Conservation (phyloP, 1,140 invertebrate genomes). For the Cardiocondyla obscurior region DNA sequence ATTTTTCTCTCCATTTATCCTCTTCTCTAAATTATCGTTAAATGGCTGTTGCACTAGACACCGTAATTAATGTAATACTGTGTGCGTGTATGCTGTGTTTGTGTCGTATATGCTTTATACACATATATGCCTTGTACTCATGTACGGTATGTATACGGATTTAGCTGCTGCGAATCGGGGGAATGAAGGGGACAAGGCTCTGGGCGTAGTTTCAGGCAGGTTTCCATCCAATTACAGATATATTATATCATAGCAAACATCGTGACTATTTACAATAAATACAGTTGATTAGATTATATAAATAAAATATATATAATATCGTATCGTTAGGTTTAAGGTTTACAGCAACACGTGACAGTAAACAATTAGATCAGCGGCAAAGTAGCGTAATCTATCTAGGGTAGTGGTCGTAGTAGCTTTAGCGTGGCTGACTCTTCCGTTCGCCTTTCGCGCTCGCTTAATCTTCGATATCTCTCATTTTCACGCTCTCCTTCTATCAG, state of each 20-base stretch:
- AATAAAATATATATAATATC: slow-evolving; percentile 80
- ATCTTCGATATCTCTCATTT: slow-evolving; percentile 35
- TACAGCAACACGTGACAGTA: slow-evolving; percentile 82
- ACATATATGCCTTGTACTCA: not conserved
- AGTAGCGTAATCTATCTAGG: slow-evolving; percentile 80
- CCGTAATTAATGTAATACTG: not conserved
- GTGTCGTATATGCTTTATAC: not conserved
- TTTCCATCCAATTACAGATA: slow-evolving; percentile 81
- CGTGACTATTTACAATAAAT: slow-evolving; percentile 83
- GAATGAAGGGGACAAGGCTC: slow-evolving; percentile 24
- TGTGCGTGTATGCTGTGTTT: slow-evolving; percentile 6
- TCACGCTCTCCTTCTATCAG: slow-evolving; percentile 48
- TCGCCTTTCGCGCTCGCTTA: slow-evolving; percentile 54
- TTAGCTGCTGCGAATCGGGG: not conserved
- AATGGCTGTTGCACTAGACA: slow-evolving; percentile 11
- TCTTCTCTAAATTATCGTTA: slow-evolving; percentile 40
- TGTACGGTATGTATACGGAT: not conserved
- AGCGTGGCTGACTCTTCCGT: slow-evolving; percentile 72
- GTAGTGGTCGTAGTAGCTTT: slow-evolving; percentile 81
- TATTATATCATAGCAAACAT: slow-evolving; percentile 83
- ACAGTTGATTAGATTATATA: slow-evolving; percentile 82
- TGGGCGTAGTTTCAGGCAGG: slow-evolving; percentile 65
- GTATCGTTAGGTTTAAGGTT: slow-evolving; percentile 80
- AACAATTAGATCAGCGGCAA: slow-evolving; percentile 82
- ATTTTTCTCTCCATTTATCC: slow-evolving; percentile 59